Evolutionary conservation across 1,140 invertebrate species (phyloP).

Genomic region (Bombus haemorrhoidalis): DNA sequence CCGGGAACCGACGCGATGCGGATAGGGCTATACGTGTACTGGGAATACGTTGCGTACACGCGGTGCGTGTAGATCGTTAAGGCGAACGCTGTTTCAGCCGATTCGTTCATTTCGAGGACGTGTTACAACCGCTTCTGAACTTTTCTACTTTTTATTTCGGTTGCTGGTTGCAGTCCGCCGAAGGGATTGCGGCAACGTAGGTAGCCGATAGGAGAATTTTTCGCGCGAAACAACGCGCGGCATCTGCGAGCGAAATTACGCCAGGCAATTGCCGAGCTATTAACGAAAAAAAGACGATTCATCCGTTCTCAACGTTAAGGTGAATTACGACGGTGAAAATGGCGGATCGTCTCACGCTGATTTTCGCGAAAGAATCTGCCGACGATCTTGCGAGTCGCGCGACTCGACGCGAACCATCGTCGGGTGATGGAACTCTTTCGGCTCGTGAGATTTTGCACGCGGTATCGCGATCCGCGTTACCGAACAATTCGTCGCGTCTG

Average conservation of each 20-base stretch:
- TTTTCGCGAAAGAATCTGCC: constrained; percentile 8
- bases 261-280: constrained; percentile 4
- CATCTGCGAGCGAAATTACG: constrained; percentile 1
- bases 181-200: background rate
- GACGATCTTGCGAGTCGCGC: background rate
- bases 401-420: background rate
- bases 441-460: background rate
- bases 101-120: constrained; percentile 39
- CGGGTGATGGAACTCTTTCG: no score
- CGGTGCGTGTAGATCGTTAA: constrained; percentile 40
- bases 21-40: background rate
- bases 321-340: background rate
- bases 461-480: background rate
- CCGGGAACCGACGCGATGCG: background rate
- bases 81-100: constrained; percentile 24
- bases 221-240: background rate
- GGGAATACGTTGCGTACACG: background rate
- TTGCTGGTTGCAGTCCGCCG: no score
- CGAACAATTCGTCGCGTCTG: background rate
- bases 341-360: background rate
- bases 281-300: background rate
- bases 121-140: constrained; percentile 24
- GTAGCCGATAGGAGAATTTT: background rate
- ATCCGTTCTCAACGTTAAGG: background rate
- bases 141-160: background rate